Base-by-base conservation (phyloP, 2,113 vertebrate species). In the Oenanthe melanoleuca region DNA sequence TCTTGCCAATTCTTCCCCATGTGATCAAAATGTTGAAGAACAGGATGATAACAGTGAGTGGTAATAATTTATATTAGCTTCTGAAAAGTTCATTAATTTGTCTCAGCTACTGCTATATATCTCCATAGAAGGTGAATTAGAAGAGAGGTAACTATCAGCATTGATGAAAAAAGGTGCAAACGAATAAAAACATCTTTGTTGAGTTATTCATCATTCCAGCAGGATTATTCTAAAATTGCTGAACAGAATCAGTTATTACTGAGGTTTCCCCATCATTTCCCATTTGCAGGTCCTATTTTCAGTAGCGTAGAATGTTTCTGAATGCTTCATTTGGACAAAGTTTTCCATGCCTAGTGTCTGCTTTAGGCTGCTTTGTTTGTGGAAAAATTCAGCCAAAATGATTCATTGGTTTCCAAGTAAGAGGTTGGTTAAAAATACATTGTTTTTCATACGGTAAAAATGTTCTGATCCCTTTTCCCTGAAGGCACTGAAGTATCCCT, bases 371-470 rank as follows among this genome's bases (percentile, higher is more conserved):
- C 45, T 67, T 87, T 91, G 88, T 91, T 96, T 93, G 82, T 64
- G 65, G 93, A 91, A 96, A 93, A 93, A 74, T 4, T 81, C 70
- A 82, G 49, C 61, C 61, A 47, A 85, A 94, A 87, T 95, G 93
- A 95, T 94, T 94, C 96, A 96, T 21, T 38, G 12, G 29, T 80
- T 93, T 94, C 85, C 78, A 93, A 78, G 69, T 70, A 78, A 85
- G 70, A 85, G 9, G 61, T 42, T 91, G 52, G 92, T 95, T 95
- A 96, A 96, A 96, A 96, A 94, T 89, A 95, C 49, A 91, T 91
- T 94, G 93, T 91, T 92, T 96, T 96, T 83, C 60, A 92, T 52
- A 34, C 49, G 52, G 80, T 66, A 77, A 84, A 77, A 89, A 80
- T 59, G 44, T 87, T 80, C 60, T 44, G 34, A 24, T 88, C 3